Evolutionary conservation across 2,888 invertebrate genomes (phyloP).

Genomic region (Parapristionchus giblindavisi): DNA sequence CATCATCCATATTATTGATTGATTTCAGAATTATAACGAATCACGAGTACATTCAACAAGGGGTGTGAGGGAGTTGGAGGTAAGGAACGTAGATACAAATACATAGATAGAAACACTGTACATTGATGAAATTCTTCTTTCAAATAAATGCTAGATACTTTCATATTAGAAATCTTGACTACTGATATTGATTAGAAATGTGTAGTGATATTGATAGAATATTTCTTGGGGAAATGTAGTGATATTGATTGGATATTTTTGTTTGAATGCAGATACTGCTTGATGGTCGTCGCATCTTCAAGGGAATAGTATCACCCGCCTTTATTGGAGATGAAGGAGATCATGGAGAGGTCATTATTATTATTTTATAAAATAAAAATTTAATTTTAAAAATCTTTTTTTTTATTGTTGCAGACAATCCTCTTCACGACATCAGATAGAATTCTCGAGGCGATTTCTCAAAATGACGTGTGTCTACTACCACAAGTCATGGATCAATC

Average conservation of each 20-base stretch:
- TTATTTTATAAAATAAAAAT: slow-evolving; percentile 17
- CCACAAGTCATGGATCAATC: not conserved
- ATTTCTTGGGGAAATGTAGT: too few species aligned
- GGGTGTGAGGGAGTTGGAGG: slow-evolving; percentile 80
- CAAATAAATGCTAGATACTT: not conserved
- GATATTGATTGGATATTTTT: too few species aligned
- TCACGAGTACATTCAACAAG: slow-evolving; percentile 84
- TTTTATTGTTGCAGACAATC: slow-evolving; percentile 78
- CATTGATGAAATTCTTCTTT: not conserved
- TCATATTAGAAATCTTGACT: not conserved
- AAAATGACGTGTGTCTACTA: slow-evolving; percentile 71
- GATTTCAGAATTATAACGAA: slow-evolving; percentile 86
- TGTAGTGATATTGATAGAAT: too few species aligned
- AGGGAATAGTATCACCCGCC: slow-evolving; percentile 83
- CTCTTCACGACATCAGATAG: slow-evolving; percentile 82
- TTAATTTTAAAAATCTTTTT: not conserved
- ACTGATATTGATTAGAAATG: too few species aligned
- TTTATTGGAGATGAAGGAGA: slow-evolving; percentile 70
- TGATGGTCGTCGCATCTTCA: slow-evolving; percentile 80
- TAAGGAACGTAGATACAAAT: slow-evolving; percentile 69
- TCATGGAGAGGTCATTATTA: not conserved
- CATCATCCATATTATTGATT: not conserved
- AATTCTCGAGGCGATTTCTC: slow-evolving; percentile 77
- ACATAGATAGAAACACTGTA: not conserved
- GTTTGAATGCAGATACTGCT: slow-evolving; percentile 10